These are phyloP conservation scores for Leptoteleia sp. DNA, from an alignment of 1,140 invertebrate genomes.

Conservation along the genomic window DNA sequence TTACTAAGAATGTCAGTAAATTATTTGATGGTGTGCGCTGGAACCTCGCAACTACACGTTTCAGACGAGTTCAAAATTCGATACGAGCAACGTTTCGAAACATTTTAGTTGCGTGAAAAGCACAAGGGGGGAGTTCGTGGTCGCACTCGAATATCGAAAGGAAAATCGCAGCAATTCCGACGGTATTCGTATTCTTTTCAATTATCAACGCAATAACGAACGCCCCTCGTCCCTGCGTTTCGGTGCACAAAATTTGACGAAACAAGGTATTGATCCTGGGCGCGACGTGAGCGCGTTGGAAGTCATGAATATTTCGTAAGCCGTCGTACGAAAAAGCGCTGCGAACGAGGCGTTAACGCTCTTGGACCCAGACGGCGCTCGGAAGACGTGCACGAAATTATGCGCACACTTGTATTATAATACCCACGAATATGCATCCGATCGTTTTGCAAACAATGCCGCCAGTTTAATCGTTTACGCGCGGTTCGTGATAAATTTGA, in stretches of 20 bases:
- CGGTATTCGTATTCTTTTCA: constrained; percentile 5
- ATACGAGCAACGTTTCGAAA: no score
- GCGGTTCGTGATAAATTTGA: no score
- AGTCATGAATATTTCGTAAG: constrained; percentile 58
- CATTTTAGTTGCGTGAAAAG: no score
- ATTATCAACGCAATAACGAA: constrained; percentile 16
- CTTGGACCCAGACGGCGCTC: constrained; percentile 40
- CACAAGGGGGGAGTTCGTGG: no score
- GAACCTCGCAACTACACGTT: no score
- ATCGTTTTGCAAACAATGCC: no score
- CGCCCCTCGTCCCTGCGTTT: constrained; percentile 17
- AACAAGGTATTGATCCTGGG: constrained; percentile 56
- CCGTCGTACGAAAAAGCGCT: constrained; percentile 37
- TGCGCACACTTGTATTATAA: neutral
- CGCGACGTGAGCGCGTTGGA: constrained; percentile 31
- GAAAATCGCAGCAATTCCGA: no score
- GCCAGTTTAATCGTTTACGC: no score
- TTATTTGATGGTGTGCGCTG: no score
- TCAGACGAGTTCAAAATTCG: no score
- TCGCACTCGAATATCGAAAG: no score
- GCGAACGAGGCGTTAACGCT: constrained; percentile 37
- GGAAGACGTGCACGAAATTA: constrained; percentile 35
- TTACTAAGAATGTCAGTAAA: no score
- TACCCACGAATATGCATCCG: neutral
- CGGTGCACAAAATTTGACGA: constrained; percentile 39